Evolutionary conservation across 2,113 vertebrate species (phyloP).

Genomic region (Trogon melanurus): DNA sequence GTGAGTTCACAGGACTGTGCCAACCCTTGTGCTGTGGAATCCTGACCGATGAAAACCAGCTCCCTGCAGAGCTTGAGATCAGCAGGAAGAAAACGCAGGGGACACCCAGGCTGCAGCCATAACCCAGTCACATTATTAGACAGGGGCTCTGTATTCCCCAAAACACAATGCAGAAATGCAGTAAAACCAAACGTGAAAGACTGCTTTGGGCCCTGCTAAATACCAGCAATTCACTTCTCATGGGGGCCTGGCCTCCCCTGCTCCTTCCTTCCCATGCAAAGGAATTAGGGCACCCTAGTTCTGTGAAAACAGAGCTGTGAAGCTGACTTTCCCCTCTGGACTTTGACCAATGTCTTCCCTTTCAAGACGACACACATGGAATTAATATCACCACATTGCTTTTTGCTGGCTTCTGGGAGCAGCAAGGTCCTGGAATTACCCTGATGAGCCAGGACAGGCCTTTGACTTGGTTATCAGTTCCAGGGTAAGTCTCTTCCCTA

Average conservation of each 20-base stretch:
- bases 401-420: not conserved
- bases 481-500: not conserved
- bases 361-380: not conserved
- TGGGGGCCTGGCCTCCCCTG: not conserved
- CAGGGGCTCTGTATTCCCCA: not conserved
- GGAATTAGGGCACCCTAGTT: not conserved
- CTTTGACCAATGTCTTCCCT: not conserved
- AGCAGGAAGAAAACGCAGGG: not conserved
- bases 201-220: not conserved
- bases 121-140: fast-evolving
- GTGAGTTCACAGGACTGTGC: not conserved
- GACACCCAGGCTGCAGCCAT: not conserved
- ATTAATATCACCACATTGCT: not conserved
- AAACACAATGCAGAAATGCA: not conserved
- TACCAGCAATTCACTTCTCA: not conserved
- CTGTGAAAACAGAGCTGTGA: not conserved
- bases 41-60: not conserved
- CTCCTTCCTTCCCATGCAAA: not conserved
- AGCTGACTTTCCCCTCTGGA: not conserved
- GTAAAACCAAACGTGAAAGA: fast-evolving
- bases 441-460: not conserved
- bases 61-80: not conserved
- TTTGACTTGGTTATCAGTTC: not conserved
- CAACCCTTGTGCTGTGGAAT: not conserved
- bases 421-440: not conserved